Percentiles rank a stretch among this genome's conserved stretches.
phyloP scores from a whole-genome alignment of 2,797 vertebrate species.

The Eupleurogrammus muticus region DNA sequence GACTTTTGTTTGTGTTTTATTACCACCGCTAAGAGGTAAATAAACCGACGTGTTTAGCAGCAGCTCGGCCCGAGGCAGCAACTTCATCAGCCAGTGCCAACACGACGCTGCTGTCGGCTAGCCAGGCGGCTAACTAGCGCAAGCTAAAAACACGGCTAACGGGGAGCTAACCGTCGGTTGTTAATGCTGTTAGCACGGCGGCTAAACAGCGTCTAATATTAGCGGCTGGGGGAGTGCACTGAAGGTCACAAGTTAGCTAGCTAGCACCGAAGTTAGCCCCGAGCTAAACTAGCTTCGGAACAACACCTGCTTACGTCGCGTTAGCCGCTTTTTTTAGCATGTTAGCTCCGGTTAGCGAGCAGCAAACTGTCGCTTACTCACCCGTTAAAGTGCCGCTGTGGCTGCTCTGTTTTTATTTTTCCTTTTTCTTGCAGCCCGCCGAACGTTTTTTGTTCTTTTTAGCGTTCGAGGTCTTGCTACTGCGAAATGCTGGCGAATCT shows the following conservation, averaged over 20 bases:
- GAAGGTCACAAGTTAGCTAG: constrained; percentile 76
- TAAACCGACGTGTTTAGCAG: neutral
- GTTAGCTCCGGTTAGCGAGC: no score
- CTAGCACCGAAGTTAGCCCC: constrained; percentile 48
- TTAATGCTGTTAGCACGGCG: constrained; percentile 33
- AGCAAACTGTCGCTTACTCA: constrained; percentile 58
- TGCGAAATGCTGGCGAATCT: constrained; percentile 24
- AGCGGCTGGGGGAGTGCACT: constrained; percentile 43
- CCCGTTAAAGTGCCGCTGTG: constrained; percentile 48
- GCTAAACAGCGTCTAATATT: constrained; percentile 47
- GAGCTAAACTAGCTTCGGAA: constrained; percentile 70
- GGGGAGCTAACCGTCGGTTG: constrained; percentile 34
- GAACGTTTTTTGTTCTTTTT: neutral
- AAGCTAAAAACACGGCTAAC: constrained; percentile 52
- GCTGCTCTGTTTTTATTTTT: no score
- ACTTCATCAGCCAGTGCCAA: constrained; percentile 65
- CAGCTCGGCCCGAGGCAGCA: constrained; percentile 65
- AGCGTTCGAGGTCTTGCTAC: constrained; percentile 27
- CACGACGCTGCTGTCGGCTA: constrained; percentile 67
- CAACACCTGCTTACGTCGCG: constrained; percentile 76
- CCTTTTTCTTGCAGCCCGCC: constrained; percentile 16
- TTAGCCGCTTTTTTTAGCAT: constrained; percentile 28
- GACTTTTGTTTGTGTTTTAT: no score
- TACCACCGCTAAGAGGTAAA: no score
- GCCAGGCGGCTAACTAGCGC: constrained; percentile 35